Base-by-base conservation (phyloP, 2,888 invertebrate species). In the Zootermopsis nevadensis region DNA sequence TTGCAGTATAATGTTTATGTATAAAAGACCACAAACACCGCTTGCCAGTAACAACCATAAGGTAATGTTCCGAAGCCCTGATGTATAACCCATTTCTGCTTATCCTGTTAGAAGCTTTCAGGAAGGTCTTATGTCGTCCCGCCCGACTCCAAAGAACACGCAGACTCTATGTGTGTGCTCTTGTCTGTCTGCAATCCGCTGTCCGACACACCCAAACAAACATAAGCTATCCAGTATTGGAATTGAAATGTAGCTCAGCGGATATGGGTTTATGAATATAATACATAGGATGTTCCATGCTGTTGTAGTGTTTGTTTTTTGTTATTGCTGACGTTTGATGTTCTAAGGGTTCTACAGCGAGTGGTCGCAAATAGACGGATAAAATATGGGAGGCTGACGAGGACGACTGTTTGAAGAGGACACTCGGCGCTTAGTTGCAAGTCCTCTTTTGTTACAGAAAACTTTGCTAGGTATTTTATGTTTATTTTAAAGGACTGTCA, bases 161-260 rank as follows among this genome's bases (percentile, higher is more conserved):
- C 7, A 55, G 8, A 48, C 48, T 48, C 48, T 55, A 60, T 27
- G 60, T 60, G 60, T 12, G n/a, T 60, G 60, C 8, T 60, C n/a
- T 60, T 60, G 60, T 55, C 55, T n/a, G 8, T 42, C 42, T 42
- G 15, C 1, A 22, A 55, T 55, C 60, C 67, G 30, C 67, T 67
- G 67, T 69, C 69, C 69, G 31, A 27, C 66, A 66, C 66, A 66
- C 66, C 66, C 66, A 66, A 66, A 66, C 66, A 66, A 66, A 66
- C 30, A 31, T 15, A 69, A n/a, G 22, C 19, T 33, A 33, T 69
- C 33, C 69, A 33, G 69, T 33, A 69, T 33, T 33, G 69, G 31
- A 69, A 69, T 69, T 69, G 69, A 69, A 69, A 69, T 69, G 69
- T 33, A 69, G 31, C 69, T 22, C 69, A 33, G 60, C n/a, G 27